These are phyloP conservation scores for Oligia latruncula DNA, from an alignment of 2,888 invertebrate genomes.

Conservation along the genomic window DNA sequence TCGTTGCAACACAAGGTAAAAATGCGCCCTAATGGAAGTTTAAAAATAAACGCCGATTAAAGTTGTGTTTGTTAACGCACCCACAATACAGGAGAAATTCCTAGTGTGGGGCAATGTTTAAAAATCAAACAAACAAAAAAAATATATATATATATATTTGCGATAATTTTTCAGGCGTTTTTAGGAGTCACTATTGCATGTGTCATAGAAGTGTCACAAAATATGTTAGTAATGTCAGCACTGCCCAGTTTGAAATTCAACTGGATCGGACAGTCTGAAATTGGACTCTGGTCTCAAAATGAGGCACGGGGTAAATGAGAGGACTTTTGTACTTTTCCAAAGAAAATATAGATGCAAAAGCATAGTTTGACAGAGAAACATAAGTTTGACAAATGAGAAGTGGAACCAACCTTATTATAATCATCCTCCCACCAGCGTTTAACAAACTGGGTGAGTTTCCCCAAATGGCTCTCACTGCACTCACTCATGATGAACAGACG, in stretches of 20 bases:
- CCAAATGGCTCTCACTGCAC: slow-evolving; percentile 74
- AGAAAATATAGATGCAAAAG: not conserved
- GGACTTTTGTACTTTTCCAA: not conserved
- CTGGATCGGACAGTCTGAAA: not conserved
- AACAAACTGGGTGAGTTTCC: slow-evolving; percentile 79
- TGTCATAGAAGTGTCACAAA: not conserved
- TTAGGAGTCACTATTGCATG: not conserved
- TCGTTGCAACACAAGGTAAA: not conserved
- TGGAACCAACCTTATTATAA: slow-evolving; percentile 77
- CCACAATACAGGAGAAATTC: too few relatives aligned
- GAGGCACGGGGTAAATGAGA: not conserved
- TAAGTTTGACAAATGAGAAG: not conserved
- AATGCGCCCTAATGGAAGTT: not conserved
- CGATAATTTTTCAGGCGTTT: too few relatives aligned
- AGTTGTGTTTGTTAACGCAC: too few relatives aligned
- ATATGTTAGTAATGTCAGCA: too few relatives aligned
- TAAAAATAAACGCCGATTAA: not conserved
- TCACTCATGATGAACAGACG: slow-evolving; percentile 70
- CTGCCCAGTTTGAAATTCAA: not conserved
- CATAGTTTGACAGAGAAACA: not conserved
- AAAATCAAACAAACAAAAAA: too few relatives aligned
- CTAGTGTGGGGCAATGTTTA: too few relatives aligned
- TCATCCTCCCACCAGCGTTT: slow-evolving; percentile 86
- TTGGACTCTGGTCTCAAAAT: not conserved
- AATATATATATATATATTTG: too few relatives aligned